Percentiles rank a stretch among this genome's conserved stretches.
Conservation (phyloP, 2,797 vertebrate genomes). For the Channallabes apus region DNA sequence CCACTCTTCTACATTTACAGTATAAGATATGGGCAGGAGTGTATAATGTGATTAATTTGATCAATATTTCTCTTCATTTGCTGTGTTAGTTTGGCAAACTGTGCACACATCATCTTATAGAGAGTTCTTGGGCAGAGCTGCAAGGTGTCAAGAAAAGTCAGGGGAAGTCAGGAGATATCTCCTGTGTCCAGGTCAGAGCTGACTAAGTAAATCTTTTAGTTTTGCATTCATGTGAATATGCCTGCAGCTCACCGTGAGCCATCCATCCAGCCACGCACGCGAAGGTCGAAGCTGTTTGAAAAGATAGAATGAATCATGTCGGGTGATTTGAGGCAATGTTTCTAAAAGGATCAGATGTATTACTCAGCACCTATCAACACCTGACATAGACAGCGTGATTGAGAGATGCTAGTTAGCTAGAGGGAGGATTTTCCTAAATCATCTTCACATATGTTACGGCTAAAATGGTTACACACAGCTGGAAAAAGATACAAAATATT, state of each 20-base stretch:
- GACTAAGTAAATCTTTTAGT: constrained; percentile 41
- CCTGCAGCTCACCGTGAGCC: constrained; percentile 38
- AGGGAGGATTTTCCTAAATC: neutral
- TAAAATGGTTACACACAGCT: neutral
- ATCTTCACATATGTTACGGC: constrained; percentile 1
- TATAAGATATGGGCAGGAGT: too few relatives aligned
- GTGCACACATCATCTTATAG: constrained; percentile 21
- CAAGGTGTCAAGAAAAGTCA: constrained; percentile 25
- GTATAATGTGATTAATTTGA: too few relatives aligned
- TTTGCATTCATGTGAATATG: constrained; percentile 39
- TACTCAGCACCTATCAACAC: constrained; percentile 38
- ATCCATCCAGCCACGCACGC: constrained; percentile 18
- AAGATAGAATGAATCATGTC: constrained; percentile 33
- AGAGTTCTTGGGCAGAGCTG: constrained; percentile 13
- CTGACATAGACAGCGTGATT: constrained; percentile 18
- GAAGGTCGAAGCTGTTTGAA: constrained; percentile 34
- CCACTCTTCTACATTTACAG: too few relatives aligned
- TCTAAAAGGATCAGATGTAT: constrained; percentile 27
- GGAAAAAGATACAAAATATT: constrained; percentile 14
- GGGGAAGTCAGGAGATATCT: constrained; percentile 39
- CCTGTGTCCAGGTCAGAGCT: constrained; percentile 38
- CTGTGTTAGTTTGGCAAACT: neutral
- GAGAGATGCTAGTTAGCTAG: constrained; percentile 6
- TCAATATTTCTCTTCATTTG: too few relatives aligned
- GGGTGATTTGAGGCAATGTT: constrained; percentile 17